Evolutionary conservation across 2,797 vertebrate species (phyloP).

Genomic region (Bucorvus abyssinicus): DNA sequence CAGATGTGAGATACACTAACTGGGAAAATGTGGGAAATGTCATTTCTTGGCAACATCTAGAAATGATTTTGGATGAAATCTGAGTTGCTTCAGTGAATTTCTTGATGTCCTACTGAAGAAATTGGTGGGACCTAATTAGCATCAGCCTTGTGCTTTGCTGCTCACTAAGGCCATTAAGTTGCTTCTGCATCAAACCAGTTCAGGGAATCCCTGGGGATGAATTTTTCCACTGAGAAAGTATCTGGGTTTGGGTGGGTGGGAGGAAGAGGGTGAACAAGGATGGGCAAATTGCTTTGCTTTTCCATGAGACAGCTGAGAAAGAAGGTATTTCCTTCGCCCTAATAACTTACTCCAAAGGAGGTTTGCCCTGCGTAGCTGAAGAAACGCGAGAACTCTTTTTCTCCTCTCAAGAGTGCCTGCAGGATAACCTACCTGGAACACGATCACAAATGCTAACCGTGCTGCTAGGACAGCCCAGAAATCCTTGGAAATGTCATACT

Average conservation of each 20-base stretch:
- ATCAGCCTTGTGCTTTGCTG: neutral
- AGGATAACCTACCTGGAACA: constrained; percentile 88
- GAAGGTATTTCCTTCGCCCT: neutral
- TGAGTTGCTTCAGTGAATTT: neutral
- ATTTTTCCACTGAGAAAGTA: neutral
- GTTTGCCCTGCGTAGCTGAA: neutral
- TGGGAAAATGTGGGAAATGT: neutral
- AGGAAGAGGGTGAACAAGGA: neutral
- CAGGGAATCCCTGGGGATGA: neutral
- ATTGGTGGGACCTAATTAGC: neutral
- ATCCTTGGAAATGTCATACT: constrained; percentile 92
- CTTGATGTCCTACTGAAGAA: neutral
- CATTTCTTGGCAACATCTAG: neutral
- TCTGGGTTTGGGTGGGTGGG: neutral
- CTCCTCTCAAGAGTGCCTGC: neutral
- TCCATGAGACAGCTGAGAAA: neutral
- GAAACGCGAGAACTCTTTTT: neutral
- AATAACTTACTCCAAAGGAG: neutral
- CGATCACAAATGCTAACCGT: constrained; percentile 90
- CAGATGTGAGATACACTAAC: neutral
- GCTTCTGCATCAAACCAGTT: neutral
- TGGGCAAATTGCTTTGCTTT: neutral
- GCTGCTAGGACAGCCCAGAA: constrained; percentile 95
- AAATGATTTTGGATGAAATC: neutral
- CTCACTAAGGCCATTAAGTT: neutral